These are phyloP conservation scores for Drosophila yooni DNA, from an alignment of 2,888 invertebrate species.

Conservation along the genomic window DNA sequence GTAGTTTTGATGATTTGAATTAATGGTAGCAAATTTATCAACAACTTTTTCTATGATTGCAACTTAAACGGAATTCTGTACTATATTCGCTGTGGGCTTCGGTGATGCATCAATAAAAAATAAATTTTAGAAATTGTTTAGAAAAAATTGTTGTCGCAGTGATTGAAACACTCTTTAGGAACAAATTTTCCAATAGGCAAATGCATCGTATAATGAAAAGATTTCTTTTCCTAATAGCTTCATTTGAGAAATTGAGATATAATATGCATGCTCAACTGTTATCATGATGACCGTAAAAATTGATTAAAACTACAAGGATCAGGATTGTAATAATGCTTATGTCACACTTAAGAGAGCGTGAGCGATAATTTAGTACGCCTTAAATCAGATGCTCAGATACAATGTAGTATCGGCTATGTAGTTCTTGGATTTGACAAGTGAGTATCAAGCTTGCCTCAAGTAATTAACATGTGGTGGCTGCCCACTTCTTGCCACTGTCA, in stretches of 20 bases:
- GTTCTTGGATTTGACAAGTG: constrained; percentile 7
- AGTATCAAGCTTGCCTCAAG: constrained; percentile 13
- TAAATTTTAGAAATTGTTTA: not conserved
- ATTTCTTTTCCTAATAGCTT: not conserved
- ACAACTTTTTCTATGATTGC: not conserved
- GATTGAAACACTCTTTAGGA: no score
- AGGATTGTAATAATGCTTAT: not conserved
- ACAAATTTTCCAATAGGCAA: no score
- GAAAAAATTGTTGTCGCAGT: no score
- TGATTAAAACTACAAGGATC: not conserved
- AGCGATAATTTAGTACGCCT: not conserved
- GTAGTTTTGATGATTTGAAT: constrained; percentile 8
- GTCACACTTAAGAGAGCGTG: not conserved
- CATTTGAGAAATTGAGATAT: not conserved
- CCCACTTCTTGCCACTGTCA: constrained; percentile 24
- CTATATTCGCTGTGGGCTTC: not conserved
- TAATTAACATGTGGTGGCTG: constrained; percentile 42
- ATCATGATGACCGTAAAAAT: not conserved
- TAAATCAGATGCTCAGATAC: not conserved
- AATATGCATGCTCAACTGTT: not conserved
- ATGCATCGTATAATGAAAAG: no score
- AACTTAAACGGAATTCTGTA: not conserved
- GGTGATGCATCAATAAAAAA: not conserved
- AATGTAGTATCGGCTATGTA: not conserved
- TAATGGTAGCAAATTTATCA: constrained; percentile 9